Conservation (phyloP, 2,888 invertebrate species). For the Noctuana brunneofusca region DNA sequence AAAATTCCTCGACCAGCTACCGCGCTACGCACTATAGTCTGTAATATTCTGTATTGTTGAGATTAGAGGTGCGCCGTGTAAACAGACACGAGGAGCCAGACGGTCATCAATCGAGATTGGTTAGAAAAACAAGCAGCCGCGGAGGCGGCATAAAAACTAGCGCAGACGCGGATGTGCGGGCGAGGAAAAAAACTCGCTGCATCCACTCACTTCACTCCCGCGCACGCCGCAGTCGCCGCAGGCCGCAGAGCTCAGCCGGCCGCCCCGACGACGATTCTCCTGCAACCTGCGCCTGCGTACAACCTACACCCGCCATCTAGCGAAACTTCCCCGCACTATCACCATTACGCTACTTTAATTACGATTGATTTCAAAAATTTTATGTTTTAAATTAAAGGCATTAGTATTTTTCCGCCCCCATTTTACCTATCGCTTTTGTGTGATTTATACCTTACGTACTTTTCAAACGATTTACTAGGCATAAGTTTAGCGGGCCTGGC, state of each 20-base stretch:
- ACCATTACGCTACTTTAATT: no score
- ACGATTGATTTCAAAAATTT: no score
- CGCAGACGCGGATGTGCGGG: constrained; percentile 69
- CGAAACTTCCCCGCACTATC: neutral
- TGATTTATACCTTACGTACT: no score
- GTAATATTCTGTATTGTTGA: constrained; percentile 44
- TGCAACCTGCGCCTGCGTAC: no score
- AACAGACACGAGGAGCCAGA: constrained; percentile 59
- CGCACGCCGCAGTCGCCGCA: constrained; percentile 20
- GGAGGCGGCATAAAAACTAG: constrained; percentile 65
- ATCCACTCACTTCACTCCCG: constrained; percentile 56
- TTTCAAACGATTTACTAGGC: no score
- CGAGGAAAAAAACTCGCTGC: constrained; percentile 62
- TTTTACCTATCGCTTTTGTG: no score
- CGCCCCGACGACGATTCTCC: neutral
- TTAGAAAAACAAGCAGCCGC: constrained; percentile 63
- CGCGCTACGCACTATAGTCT: constrained; percentile 56
- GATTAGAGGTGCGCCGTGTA: constrained; percentile 46
- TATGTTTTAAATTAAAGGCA: no score
- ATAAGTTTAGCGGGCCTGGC: no score
- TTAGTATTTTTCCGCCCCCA: no score
- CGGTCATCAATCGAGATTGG: constrained; percentile 65
- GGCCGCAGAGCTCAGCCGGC: neutral
- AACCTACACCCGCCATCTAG: neutral
- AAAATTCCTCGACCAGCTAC: constrained; percentile 49